Evolutionary conservation across 2,113 vertebrate species (phyloP), one percentile per base, ranked within the genome.

Genomic region (Clinocottus analis): DNA sequence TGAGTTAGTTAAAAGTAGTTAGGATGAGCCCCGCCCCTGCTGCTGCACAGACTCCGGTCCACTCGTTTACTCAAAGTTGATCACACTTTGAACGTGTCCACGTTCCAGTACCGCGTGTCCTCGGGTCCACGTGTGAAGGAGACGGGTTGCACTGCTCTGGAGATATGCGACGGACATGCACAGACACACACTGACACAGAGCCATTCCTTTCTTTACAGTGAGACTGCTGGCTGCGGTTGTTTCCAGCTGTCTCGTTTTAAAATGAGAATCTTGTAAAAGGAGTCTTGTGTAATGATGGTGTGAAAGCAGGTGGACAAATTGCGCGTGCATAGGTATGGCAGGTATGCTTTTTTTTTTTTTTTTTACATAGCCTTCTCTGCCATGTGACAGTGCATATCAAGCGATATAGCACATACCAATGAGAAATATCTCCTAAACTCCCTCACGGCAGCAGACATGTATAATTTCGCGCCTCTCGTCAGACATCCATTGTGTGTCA

Each of bases 401-500:
- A 25, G n/a, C 51, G 23, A 25, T 12, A 2, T 0, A 0, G 11
- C 3, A 65, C 62, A 68, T 53, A 60, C 61, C 21, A 47, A 21
- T 45, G 49, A 63, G 27, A 55, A 31, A 23, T 37, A 5, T 43
- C 65, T 62, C 21, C 39, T 62, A 33, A 29, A n/a, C 56, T 60
- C 56, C 35, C 8, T 64, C 25, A 49, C 29, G 13, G 43, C 41
- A 72, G 33, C 53, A 76, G 65, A 62, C n/a, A n/a, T n/a, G 13
- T 29, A 39, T 61, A 21, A 68, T 7, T 47, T 75, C 67, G 78
- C 62, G 19, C 53, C 79, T 82, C 31, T 19, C 39, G 62, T 62
- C 60, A 77, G 82, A 55, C 79, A 33, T 72, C 59, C 51, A 39
- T 65, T 33, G 58, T 49, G 75, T 53, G 25, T 72, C 27, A 67